Base-by-base conservation (phyloP, 2,888 invertebrate species). In the Aphodius sticticus region DNA sequence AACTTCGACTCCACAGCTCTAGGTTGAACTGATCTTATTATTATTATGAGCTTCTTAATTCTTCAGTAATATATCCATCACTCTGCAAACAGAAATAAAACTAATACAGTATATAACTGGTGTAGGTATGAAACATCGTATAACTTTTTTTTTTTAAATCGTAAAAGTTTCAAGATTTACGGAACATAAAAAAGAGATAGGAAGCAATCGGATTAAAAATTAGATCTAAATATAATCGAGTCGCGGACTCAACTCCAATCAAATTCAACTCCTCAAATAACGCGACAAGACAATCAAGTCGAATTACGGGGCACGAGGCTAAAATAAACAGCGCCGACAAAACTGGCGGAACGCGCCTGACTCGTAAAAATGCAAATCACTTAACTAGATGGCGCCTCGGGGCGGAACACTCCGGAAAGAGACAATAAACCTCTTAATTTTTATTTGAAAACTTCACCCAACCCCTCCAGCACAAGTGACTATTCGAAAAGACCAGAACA, bases 321-420 rank as follows among this genome's bases (percentile, higher is more conserved):
- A 53, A 12, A 53, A 53, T 53, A 53, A 53, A 53, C 53, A 53
- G 26, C 26, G 26, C 26, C 26, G 26, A 26, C 26, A 26, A 26
- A 26, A 26, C 26, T 26, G 26, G 2, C 26, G 26, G 26, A 26
- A 26, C 26, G 26, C 26, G 26, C 26, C 26, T 3, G 53, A 53
- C 53, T 53, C 53, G 53, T 53, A 53, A 53, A 53, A 53, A 53
- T 53, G 53, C 53, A 53, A 53, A 53, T 53, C 53, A 53, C 53
- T 53, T 53, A 53, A 53, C 53, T 53, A 53, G 53, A 53, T 53
- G 53, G 53, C 53, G 53, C 7, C 12, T 53, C 53, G 53, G 53
- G 53, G 53, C 53, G 7, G 53, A 53, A 53, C 53, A 12, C 53
- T 7, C 53, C 53, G 53, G 53, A 53, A 26, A 53, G 53, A 53